phyloP scores from a whole-genome alignment of 2,888 invertebrate species.

The Drosophila multiciliata region DNA sequence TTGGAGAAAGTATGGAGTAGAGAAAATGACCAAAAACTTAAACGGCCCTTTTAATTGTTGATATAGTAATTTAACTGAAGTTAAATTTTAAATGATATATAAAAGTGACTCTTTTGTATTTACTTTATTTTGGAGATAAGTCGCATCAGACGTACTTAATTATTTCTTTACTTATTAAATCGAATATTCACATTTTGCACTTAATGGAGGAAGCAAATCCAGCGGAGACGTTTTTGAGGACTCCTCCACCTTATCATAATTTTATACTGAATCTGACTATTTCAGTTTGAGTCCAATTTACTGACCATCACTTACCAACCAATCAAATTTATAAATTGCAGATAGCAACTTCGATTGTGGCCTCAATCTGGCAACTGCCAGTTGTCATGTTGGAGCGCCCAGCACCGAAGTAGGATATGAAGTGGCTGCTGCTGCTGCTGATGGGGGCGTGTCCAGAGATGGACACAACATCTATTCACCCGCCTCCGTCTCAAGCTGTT shows the following conservation, averaged over 20 bases:
- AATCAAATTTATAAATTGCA: constrained; percentile 21
- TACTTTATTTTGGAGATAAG: background rate
- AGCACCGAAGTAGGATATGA: constrained; percentile 31
- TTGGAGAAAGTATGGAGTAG: background rate
- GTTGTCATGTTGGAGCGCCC: background rate
- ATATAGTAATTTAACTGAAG: background rate
- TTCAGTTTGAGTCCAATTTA: background rate
- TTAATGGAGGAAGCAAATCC: background rate
- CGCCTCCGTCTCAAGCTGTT: constrained; percentile 61
- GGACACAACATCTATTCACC: constrained; percentile 41
- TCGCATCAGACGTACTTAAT: background rate
- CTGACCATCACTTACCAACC: background rate
- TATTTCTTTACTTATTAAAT: background rate
- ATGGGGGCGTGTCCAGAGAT: background rate
- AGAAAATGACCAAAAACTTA: background rate
- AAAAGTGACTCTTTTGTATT: background rate
- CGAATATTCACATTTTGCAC: background rate
- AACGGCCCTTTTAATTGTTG: background rate
- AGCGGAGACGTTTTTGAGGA: background rate
- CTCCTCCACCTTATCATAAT: background rate
- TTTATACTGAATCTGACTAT: background rate
- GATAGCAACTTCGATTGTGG: constrained; percentile 45
- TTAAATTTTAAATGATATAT: background rate
- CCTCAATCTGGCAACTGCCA: constrained; percentile 35
- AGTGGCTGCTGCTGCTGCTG: constrained; percentile 10